Evolutionary conservation across 35 echinoderm and acorn worm species (phyloP), one percentile per base, ranked within the genome.

Genomic region (Ptychodera flava): DNA sequence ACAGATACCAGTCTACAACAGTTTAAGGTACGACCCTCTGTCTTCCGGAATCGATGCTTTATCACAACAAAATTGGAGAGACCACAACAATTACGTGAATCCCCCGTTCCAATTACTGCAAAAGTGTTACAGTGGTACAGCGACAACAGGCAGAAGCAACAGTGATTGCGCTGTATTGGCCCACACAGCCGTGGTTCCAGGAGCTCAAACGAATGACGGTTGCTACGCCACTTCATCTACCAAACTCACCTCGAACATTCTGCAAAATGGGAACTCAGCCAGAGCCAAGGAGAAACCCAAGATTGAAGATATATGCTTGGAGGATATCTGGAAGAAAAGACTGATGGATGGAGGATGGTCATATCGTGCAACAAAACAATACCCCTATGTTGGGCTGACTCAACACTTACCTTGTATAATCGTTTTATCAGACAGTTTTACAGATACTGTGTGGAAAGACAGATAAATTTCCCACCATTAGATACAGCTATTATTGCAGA

Each of bases 221-320:
- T 0, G 1, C 52, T 0, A 30, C 30, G 28, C 86, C 86, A 37
- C 77, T 87, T 31, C 31, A 32, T 33, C 77, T 86, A 29, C 85
- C 6, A 16, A 77, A 32, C 45, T 64, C 45, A 64, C 6, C 45
- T 64, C 45, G 6, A 6, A 64, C 6, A 64, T 64, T 64, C 22
- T 64, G 22, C 6, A 64, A 64, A 64, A 64, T 64, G 6, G 80
- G 81, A 33, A 33, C 78, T 35, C 0, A 38, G 33, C 83, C 89
- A 79, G 84, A 91, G 36, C 89, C 84, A 14, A 31, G 85, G 10
- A 53, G n/a, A 77, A 91, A 85, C 75, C 36, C 35, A 22, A 30
- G 80, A 30, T 86, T 82, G 89, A 38, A 52, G 53, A 79, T 91
- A 32, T 52, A 86, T 30, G 89, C 89, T 81, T 91, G 82, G 89